phyloP scores from a whole-genome alignment of 2,797 vertebrate genomes.

The Paramormyrops hopkinsi region DNA sequence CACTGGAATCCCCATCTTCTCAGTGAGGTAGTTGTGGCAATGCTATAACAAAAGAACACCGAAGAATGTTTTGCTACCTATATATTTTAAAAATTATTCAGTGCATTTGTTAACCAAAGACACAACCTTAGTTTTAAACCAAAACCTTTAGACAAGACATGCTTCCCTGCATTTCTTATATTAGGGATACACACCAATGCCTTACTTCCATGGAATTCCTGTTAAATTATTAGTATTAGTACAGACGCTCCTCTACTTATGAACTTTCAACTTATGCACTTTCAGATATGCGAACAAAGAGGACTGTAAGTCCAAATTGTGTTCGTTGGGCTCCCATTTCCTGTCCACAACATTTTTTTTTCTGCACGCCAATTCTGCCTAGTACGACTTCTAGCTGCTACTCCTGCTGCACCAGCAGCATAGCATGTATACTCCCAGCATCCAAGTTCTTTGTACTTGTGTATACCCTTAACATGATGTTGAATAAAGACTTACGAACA shows the following conservation, averaged over 20 bases:
- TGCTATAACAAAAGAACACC: conserved; percentile 56
- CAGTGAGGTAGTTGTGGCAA: conserved; percentile 87
- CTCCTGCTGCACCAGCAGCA: too few species aligned
- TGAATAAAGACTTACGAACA: too few species aligned
- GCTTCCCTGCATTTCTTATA: not conserved
- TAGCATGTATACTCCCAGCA: too few species aligned
- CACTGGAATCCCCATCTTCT: conserved; percentile 78
- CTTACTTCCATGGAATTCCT: not conserved
- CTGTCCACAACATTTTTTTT: too few species aligned
- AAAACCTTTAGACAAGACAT: not conserved
- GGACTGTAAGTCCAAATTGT: too few species aligned
- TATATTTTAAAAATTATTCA: not conserved
- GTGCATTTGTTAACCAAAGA: not conserved
- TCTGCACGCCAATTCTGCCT: too few species aligned
- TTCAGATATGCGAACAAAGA: too few species aligned
- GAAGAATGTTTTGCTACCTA: not conserved
- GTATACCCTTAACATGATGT: too few species aligned
- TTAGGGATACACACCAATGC: not conserved
- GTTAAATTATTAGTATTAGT: not conserved
- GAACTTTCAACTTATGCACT: too few species aligned
- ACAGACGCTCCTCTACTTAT: not conserved
- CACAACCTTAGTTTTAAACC: not conserved
- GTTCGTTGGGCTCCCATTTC: too few species aligned
- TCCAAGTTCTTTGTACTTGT: too few species aligned
- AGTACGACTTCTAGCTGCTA: too few species aligned